These are phyloP conservation scores for Myrmecophaga tridactyla DNA, from an alignment of 2,113 vertebrate genomes.

Conservation along the genomic window DNA sequence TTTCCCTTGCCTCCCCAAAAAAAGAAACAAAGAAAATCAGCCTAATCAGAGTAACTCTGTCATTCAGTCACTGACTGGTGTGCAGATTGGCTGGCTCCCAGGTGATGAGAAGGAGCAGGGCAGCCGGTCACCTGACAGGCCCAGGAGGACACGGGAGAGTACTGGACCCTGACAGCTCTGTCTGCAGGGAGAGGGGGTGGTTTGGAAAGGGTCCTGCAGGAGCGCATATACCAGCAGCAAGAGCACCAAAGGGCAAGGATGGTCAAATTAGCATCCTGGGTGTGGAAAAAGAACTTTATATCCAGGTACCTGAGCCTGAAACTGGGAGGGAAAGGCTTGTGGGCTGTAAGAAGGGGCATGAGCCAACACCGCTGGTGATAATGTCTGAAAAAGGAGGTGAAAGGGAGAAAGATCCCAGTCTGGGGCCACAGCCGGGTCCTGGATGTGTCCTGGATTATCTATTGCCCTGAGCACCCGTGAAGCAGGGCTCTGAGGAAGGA, in stretches of 20 bases:
- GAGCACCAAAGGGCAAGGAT: too few species aligned
- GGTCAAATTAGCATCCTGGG: background rate
- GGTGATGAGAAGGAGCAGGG: too few species aligned
- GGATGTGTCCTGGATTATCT: background rate
- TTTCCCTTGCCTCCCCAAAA: too few species aligned
- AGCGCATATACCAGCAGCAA: too few species aligned
- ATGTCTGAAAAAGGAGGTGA: background rate
- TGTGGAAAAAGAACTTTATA: background rate
- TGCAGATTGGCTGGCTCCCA: too few species aligned
- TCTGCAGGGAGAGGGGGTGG: background rate
- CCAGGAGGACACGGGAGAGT: too few species aligned
- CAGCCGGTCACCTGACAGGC: too few species aligned
- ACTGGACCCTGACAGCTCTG: too few species aligned
- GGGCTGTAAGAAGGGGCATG: too few species aligned
- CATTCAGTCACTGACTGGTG: background rate
- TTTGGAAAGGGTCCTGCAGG: background rate
- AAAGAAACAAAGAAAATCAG: too few species aligned
- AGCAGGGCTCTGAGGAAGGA: background rate
- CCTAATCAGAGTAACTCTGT: too few species aligned
- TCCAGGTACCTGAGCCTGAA: background rate
- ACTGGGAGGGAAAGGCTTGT: background rate
- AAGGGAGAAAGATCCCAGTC: background rate
- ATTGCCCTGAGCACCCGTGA: background rate
- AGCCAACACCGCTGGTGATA: background rate
- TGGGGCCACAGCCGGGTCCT: too few species aligned